These are phyloP conservation scores for Gymnothorax reevesii DNA, from an alignment of 2,797 vertebrate genomes.

Conservation along the genomic window DNA sequence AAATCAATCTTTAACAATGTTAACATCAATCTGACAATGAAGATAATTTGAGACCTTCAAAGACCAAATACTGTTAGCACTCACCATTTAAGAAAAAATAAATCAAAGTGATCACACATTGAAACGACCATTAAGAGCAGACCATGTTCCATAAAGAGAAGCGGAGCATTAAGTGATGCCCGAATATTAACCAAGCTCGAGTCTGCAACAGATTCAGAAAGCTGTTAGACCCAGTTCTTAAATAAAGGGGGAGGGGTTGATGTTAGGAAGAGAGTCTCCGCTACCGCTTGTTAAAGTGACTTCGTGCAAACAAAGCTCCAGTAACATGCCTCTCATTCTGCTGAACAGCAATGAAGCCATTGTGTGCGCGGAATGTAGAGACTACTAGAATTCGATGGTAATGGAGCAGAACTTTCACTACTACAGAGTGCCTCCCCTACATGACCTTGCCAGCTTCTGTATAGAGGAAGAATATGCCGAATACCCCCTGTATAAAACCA, in stretches of 20 bases:
- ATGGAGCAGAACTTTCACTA: slow-evolving; percentile 35
- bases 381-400: slow-evolving; percentile 35
- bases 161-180: neutral
- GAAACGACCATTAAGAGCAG: neutral
- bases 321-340: slow-evolving; percentile 31
- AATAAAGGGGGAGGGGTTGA: neutral
- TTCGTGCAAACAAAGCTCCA: neutral
- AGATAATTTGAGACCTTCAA: neutral
- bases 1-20: neutral
- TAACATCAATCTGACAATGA: neutral
- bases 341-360: slow-evolving; percentile 20
- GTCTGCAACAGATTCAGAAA: neutral
- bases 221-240: neutral
- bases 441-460: slow-evolving; percentile 23
- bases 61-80: neutral
- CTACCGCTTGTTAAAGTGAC: neutral
- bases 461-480: neutral
- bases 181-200: neutral
- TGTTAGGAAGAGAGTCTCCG: neutral
- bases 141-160: neutral
- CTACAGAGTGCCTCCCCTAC: slow-evolving; percentile 19
- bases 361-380: slow-evolving; percentile 32
- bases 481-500: too few relatives aligned
- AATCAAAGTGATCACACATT: neutral
- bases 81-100: neutral